These are phyloP conservation scores for Acrocyrtus sp. DNA, from an alignment of 2,888 invertebrate genomes.

Conservation along the genomic window DNA sequence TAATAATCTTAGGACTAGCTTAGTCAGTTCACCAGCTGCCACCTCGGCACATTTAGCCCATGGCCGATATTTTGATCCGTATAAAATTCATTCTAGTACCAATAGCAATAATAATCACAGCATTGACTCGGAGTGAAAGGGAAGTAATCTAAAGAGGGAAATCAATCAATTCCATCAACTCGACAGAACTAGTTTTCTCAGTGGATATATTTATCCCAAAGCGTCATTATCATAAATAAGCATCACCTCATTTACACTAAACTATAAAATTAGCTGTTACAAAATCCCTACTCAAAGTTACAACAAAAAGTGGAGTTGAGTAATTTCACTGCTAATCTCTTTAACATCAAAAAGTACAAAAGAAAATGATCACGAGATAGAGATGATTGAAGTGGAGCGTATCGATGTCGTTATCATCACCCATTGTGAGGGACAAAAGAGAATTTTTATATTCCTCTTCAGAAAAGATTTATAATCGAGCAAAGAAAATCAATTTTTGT, in stretches of 20 bases:
- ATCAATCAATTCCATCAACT: conserved; percentile 11
- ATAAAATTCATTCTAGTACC: conserved; percentile 31
- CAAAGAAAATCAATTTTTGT: conserved; percentile 42
- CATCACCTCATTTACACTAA: no score
- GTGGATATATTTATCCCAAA: conserved; percentile 40
- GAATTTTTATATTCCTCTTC: conserved; percentile 25
- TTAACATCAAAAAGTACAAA: no score
- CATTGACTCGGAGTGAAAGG: conserved; percentile 33
- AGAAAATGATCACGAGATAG: neutral
- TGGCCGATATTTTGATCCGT: conserved; percentile 55
- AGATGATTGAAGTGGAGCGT: conserved; percentile 10
- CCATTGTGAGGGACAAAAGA: conserved; percentile 9
- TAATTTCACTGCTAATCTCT: no score
- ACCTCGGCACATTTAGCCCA: conserved; percentile 39
- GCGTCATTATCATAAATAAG: conserved; percentile 43
- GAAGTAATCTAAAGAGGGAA: neutral
- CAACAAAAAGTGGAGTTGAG: no score
- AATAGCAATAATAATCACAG: conserved; percentile 16
- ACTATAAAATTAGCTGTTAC: no score
- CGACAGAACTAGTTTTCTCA: conserved; percentile 37
- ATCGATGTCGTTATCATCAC: conserved; percentile 2
- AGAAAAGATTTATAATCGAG: conserved; percentile 43
- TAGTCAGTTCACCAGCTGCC: conserved; percentile 28
- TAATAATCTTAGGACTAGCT: conserved; percentile 36
- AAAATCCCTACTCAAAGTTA: no score